Evolutionary conservation across 1,140 invertebrate genomes (phyloP), one percentile per base, ranked within the genome.

Genomic region (Cydia fagiglandana): DNA sequence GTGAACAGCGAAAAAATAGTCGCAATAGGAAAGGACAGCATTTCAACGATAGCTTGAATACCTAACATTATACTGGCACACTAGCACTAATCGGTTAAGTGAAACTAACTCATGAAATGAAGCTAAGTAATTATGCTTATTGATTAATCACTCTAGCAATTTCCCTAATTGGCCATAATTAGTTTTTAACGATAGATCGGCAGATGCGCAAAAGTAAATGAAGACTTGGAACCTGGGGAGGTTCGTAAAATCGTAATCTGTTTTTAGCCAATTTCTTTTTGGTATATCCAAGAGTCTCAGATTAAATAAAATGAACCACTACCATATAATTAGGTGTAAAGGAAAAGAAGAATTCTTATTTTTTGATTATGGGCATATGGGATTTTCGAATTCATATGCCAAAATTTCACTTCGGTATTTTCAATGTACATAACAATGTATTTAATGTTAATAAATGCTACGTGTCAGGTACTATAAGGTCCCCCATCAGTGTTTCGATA

Each of bases 51-150:
- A 50, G 47, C 15, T 6, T 53, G 50, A 53, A 53, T 53, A 53
- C 50, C 15, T 53, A 53, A 53, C 50, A 17, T 6, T 17, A 53
- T 53, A 53, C 45, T 15, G 45, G 34, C 34, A 53, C 5, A 61
- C 56, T 17, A n/a, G 15, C 17, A 61, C 56, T 61, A 61, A 61
- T 61, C 56, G 56, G 56, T 61, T 10, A 20, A 61, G 56, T 61
- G 56, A 24, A 24, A 61, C 56, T 24, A 61, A 12, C 53, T 56
- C n/a, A 13, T 56, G n/a, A 56, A 56, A 13, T 50, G 15, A 50
- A 24, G 17, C 56, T 61, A 24, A 61, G 56, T 61, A 61, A n/a
- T 61, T 61, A n/a, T 61, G 56, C 56, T 61, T 17, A 61, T 61
- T 24, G 20, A 61, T 10, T 61, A 20, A 61, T 61, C 20, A 61